A percentile compares a stretch with the other conserved stretches of the same genome.
These are phyloP conservation scores for Apocheima hispidaria DNA, from an alignment of 2,888 invertebrate species.

Conservation along the genomic window DNA sequence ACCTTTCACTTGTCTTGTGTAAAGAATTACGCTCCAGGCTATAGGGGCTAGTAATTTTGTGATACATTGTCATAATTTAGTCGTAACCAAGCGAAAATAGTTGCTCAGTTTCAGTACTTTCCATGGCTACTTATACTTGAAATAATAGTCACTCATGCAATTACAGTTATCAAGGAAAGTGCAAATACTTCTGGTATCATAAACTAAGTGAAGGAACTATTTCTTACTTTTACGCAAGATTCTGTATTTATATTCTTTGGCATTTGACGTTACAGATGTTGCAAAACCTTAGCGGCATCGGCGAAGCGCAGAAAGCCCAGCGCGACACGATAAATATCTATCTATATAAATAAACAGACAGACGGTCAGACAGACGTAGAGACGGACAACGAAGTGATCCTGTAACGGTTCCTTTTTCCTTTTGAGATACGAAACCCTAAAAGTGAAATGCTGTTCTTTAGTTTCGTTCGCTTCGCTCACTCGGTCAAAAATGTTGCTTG, in stretches of 20 bases:
- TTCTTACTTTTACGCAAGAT: slow-evolving; percentile 16
- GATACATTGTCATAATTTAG: background rate
- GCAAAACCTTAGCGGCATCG: too few species aligned
- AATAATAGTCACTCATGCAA: slow-evolving; percentile 1
- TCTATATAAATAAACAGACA: too few species aligned
- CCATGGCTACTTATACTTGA: background rate
- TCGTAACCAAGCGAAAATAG: background rate
- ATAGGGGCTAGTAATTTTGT: slow-evolving; percentile 1
- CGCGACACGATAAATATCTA: too few species aligned
- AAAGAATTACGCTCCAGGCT: slow-evolving; percentile 9
- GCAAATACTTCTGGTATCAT: slow-evolving; percentile 28
- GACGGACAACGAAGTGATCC: too few species aligned
- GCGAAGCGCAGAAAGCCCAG: too few species aligned
- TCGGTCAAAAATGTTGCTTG: too few species aligned
- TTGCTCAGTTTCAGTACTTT: background rate
- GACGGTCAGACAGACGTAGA: too few species aligned
- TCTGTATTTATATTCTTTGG: too few species aligned
- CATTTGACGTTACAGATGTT: background rate
- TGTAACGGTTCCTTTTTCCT: too few species aligned
- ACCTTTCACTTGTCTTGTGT: slow-evolving; percentile 30
- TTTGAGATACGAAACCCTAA: too few species aligned
- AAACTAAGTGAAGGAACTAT: slow-evolving; percentile 7
- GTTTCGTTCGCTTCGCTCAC: too few species aligned
- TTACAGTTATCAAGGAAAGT: slow-evolving; percentile 2
- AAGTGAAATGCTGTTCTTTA: too few species aligned